Evolutionary conservation across 1,140 invertebrate genomes (phyloP), one percentile per base, ranked within the genome.

Genomic region (Leptoteleia sp.): DNA sequence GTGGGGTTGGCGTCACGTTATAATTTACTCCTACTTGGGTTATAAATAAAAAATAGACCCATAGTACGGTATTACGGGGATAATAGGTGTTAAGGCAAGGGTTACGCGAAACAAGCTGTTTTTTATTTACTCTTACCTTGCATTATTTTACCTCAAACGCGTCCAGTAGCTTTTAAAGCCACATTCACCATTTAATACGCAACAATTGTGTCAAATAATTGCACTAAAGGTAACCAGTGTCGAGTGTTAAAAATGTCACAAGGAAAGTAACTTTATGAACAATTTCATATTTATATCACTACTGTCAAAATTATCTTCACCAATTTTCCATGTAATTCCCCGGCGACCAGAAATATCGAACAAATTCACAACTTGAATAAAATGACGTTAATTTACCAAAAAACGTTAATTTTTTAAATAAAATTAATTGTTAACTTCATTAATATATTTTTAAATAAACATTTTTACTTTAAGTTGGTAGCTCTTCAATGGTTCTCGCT

Each of bases 1-100:
- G 73, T 42, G 45, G 52, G 55, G 61, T 15, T 70, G 65, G 62
- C 17, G 25, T 33, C 48, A 55, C 17, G 55, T 31, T 50, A 62
- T 55, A 76, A 72, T 75, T 68, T 71, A 43, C 40, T 50, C 43
- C 27, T 57, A 31, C 76, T 67, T 45, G n/a, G 42, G 65, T 71
- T 67, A 76, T 80, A 79, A 83, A 83, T 79, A 82, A 83, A 82
- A 85, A 83, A 84, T 83, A 76, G 79, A 59, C 68, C 80, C 79
- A 78, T 61, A 81, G 59, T 50, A 68, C 17, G 62, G 73, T n/a
- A n/a, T 80, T 84, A 80, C 80, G 82, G 79, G 67, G 81, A 70
- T 82, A 83, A 83, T 83, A 81, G 72, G 64, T 72, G 50, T n/a
- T 33, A 25, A 75, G 43, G 33, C 76, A 80, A 80, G 79, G 77